phyloP scores from a whole-genome alignment of 1,140 invertebrate species.

The Ceratitis capitata region DNA sequence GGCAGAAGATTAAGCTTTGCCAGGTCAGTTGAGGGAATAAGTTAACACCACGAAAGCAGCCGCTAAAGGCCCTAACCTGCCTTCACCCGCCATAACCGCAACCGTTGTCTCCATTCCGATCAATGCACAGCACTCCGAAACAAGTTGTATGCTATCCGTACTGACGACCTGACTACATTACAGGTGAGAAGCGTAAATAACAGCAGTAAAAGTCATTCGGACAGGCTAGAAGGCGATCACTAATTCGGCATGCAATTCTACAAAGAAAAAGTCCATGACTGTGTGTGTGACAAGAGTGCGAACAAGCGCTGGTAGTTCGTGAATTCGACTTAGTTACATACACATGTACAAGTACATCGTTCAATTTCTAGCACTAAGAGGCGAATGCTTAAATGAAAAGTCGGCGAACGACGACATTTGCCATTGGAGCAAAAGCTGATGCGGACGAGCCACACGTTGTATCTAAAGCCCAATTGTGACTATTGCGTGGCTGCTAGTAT shows the following conservation, averaged over 20 bases:
- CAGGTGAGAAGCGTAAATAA: conserved; percentile 36
- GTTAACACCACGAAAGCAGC: background rate
- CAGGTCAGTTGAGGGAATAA: conserved; percentile 17
- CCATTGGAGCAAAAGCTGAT: background rate
- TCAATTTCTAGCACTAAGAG: background rate
- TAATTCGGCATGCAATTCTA: conserved; percentile 1
- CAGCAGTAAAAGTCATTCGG: conserved; percentile 19
- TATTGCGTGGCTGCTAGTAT: background rate
- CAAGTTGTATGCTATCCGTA: background rate
- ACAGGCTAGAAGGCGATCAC: background rate
- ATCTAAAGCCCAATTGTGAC: background rate
- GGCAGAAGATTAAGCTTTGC: conserved; percentile 23
- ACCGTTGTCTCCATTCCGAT: background rate
- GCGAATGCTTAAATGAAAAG: conserved; percentile 23
- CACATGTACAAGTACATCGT: too few relatives aligned
- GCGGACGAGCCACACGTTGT: background rate
- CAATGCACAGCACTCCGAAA: background rate
- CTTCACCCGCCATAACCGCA: background rate
- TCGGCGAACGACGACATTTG: background rate
- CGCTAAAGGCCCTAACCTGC: background rate
- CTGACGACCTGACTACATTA: background rate
- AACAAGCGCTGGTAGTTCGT: background rate
- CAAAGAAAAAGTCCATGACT: background rate
- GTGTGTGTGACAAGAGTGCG: background rate
- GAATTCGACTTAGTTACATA: too few relatives aligned